Percentiles rank a stretch among this genome's conserved stretches.
phyloP scores from a whole-genome alignment of 2,888 invertebrate genomes.

The Epistrophe eligans region DNA sequence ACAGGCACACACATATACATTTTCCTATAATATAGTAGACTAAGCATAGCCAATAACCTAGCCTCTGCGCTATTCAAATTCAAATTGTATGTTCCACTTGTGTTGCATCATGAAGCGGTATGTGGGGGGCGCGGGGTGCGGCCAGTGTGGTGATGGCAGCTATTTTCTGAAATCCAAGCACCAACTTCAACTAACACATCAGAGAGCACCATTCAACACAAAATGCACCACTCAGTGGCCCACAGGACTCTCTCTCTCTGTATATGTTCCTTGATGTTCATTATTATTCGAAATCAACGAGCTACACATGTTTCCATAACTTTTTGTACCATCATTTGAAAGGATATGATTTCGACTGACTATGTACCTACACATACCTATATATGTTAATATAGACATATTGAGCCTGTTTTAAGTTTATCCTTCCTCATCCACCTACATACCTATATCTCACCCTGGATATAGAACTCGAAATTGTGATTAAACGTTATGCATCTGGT shows the following conservation, averaged over 20 bases:
- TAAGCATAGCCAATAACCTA: conserved; percentile 34
- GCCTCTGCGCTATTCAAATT: conserved; percentile 50
- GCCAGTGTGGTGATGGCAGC: not conserved
- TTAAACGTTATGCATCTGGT: conserved; percentile 67
- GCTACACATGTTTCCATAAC: conserved; percentile 67
- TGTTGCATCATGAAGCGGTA: not conserved
- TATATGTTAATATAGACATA: no score
- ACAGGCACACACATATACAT: conserved; percentile 17
- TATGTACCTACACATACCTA: not conserved
- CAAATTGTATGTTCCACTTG: conserved; percentile 40
- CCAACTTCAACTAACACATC: conserved; percentile 4
- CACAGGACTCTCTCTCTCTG: not conserved
- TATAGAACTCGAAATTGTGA: conserved; percentile 36
- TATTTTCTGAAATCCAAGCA: not conserved
- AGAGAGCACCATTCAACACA: conserved; percentile 18
- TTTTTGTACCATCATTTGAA: conserved; percentile 26
- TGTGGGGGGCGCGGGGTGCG: no score
- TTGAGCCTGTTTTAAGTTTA: not conserved
- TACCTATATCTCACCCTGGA: not conserved
- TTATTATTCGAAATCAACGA: conserved; percentile 66
- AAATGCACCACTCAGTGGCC: conserved; percentile 40
- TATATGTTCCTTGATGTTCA: conserved; percentile 48
- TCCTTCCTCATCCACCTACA: not conserved
- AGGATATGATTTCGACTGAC: conserved; percentile 27
- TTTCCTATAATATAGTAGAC: not conserved